Evolutionary conservation across 2,113 vertebrate species (phyloP), one percentile per base, ranked within the genome.

Genomic region (Haemorhous mexicanus): DNA sequence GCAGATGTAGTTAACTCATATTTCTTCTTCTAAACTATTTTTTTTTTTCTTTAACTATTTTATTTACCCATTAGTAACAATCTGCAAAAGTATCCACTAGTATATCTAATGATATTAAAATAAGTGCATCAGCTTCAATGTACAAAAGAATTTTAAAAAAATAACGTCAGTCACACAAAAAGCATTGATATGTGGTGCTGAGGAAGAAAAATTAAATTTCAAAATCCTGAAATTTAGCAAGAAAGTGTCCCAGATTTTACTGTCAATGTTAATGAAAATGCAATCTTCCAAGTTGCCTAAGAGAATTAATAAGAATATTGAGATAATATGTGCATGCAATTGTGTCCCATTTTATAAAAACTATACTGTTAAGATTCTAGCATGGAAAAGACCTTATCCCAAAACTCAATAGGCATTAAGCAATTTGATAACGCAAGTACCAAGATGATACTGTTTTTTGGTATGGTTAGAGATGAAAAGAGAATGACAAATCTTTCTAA

Each of bases 401-500:
- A 69, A 85, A 92, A 8, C 22, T 73, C 70, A 41, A 46, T 78
- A 84, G 90, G 37, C 32, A 73, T 41, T 37, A 92, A 84, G 76
- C 28, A 53, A 84, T 87, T 79, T 82, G 10, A 68, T 59, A 91
- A 72, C 58, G 28, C 73, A 92, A 93, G 35, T 28, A 94, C 13
- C 30, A 66, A 64, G 49, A 94, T 35, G 66, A 35, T 90, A 85
- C 61, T n/a, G 3, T 11, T 28, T 63, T 49, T 79, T 84, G 75
- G 10, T 87, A 79, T 67, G 61, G 3, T 63, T 79, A 94, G 55
- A 91, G 70, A 44, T 35, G 18, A 63, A 89, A 94, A 93, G 37
- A 41, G 28, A 89, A 93, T 93, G 63, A 92, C 47, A 91, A 94
- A 94, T 86, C 46, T 93, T 84, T 81, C 68, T 84, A 93, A 95